These are phyloP conservation scores for Chesias legatella DNA, from an alignment of 2,888 invertebrate genomes.

Conservation along the genomic window DNA sequence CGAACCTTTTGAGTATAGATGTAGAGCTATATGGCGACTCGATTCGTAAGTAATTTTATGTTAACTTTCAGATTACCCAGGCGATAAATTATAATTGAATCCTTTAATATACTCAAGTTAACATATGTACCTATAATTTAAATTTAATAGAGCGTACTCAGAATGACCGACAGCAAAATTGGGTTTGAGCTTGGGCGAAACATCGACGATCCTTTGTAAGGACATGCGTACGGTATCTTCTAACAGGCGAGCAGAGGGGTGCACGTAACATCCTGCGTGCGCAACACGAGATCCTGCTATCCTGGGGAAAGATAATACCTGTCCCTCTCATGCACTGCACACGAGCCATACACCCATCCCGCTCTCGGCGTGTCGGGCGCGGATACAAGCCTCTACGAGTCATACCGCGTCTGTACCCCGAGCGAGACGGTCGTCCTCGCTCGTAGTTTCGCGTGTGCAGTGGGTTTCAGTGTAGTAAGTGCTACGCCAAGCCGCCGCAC, in stretches of 20 bases:
- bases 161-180: too few species aligned
- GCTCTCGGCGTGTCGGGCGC: slow-evolving; percentile 64
- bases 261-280: slow-evolving; percentile 57
- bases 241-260: slow-evolving; percentile 1
- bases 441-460: slow-evolving; percentile 70
- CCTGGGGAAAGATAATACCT: slow-evolving; percentile 43
- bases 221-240: slow-evolving; percentile 17
- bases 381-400: slow-evolving; percentile 51
- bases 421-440: slow-evolving; percentile 68
- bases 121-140: too few species aligned
- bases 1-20: too few species aligned
- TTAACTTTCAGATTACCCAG: too few species aligned
- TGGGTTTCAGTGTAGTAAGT: slow-evolving; percentile 63
- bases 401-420: slow-evolving; percentile 65
- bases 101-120: too few species aligned
- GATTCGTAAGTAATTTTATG: too few species aligned
- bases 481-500: slow-evolving; percentile 52
- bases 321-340: slow-evolving; percentile 32
- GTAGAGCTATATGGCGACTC: too few species aligned
- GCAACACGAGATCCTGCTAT: slow-evolving; percentile 53
- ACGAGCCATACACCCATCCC: slow-evolving; percentile 30
- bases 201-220: slow-evolving; percentile 15
- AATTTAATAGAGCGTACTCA: too few species aligned
- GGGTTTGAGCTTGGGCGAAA: slow-evolving; percentile 13
- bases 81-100: too few species aligned